Conservation (phyloP, 2,888 invertebrate species). For the Brachycybe producta region DNA sequence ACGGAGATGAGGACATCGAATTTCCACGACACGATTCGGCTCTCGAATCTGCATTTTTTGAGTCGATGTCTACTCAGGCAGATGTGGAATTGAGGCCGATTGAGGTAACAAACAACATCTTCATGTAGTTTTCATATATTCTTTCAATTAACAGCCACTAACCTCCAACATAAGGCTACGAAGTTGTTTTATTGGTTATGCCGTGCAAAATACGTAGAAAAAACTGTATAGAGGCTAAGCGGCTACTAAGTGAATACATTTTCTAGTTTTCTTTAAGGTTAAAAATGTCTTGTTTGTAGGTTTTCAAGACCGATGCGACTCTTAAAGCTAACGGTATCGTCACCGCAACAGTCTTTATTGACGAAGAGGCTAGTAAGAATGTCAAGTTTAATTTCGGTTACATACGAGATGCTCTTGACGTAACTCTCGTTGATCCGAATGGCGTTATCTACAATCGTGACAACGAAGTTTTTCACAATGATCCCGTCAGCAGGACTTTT, state of each 20-base stretch:
- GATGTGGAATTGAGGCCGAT: constrained; percentile 24
- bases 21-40: constrained; percentile 19
- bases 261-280: not conserved
- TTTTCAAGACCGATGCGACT: not conserved
- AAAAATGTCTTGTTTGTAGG: not conserved
- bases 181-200: no score
- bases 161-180: no score
- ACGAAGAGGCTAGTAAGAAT: constrained; percentile 14
- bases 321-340: no score
- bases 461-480: not conserved
- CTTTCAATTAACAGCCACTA: no score
- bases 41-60: constrained; percentile 22
- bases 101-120: constrained; percentile 20
- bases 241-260: no score
- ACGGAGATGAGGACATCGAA: constrained; percentile 16
- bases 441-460: not conserved
- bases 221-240: no score
- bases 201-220: no score
- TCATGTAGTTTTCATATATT: no score
- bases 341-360: constrained; percentile 10
- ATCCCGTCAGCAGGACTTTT: constrained; percentile 4
- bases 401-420: not conserved
- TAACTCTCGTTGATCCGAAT: not conserved
- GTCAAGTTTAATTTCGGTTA: constrained; percentile 14
- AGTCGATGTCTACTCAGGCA: constrained; percentile 23